Base-by-base conservation (phyloP, 2,888 invertebrate species). In the Drosophila birchii region DNA sequence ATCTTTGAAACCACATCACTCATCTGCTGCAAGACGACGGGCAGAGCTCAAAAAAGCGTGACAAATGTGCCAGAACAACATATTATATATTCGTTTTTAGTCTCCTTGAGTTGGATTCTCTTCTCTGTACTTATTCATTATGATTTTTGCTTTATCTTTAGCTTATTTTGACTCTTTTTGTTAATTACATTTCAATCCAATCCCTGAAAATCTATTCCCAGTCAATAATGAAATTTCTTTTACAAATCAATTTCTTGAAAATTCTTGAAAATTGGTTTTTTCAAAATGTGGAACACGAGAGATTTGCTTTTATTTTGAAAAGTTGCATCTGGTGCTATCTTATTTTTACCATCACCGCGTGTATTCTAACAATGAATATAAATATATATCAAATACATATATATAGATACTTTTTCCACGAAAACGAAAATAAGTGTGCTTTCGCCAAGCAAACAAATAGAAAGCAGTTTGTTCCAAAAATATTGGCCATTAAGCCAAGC, bases 1-100 rank as follows among this genome's bases (percentile, higher is more conserved):
- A 32, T 16, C 34, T 59, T 59, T 58, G 43, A 59, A 59, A 58
- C 36, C 18, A 61, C 34, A 61, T 61, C 61, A 61, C 59, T 61
- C 61, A 61, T 61, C 18, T 59, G 36, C 61, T 58, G 34, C 57
- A 41, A 56, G 23, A 26, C 32, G 23, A 41, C 20, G 14, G 32
- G 38, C 56, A 41, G 14, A 41, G n/a, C 53, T 51, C 53, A 36
- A 36, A 26, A 41, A n/a, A 34, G 36, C 36, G 36, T 53, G 36
- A 36, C 20, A 53, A 51, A 36, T 51, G 51, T 23, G 34, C 34
- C 20, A 20, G 20, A 34, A 47, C n/a, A 9, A 23, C 14, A 7
- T 5, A 14, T 5, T 5, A 16, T 14, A 51, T 20, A 36, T 51
- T 53, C 9, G 16, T 53, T 36, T 51, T 36, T 36, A 23, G 16